Conservation (phyloP, 2,797 vertebrate genomes). For the Cheracebus regulus region DNA sequence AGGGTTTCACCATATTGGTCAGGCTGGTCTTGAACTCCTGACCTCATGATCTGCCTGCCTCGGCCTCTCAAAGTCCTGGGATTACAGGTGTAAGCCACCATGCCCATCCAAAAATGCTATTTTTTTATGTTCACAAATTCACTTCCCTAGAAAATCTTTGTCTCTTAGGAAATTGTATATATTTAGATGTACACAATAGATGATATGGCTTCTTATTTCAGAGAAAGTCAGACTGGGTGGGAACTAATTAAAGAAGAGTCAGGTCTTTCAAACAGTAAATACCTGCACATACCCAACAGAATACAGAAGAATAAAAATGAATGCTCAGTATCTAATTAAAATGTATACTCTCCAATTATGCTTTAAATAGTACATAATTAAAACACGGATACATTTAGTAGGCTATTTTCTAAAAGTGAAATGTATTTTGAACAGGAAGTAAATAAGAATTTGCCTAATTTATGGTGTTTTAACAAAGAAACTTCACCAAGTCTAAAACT, state of each 20-base stretch:
- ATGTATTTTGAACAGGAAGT: constrained; percentile 64
- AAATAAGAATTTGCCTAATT: constrained; percentile 54
- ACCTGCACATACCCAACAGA: not conserved
- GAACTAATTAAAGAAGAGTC: constrained; percentile 75
- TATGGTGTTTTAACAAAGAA: constrained; percentile 54
- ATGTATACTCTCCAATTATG: constrained; percentile 67
- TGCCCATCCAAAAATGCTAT: too few species aligned
- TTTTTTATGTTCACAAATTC: too few species aligned
- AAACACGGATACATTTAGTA: constrained; percentile 69
- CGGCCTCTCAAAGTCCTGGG: too few species aligned
- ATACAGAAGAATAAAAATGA: constrained; percentile 61
- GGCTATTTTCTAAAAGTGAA: constrained; percentile 64
- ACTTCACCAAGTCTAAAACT: constrained; percentile 42
- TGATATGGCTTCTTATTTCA: constrained; percentile 55
- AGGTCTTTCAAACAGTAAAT: constrained; percentile 50
- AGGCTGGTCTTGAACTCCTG: too few species aligned
- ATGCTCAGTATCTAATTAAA: constrained; percentile 70
- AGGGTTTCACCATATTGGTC: too few species aligned
- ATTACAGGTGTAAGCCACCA: too few species aligned
- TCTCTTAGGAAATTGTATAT: too few species aligned
- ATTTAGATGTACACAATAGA: too few species aligned
- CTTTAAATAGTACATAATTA: constrained; percentile 59
- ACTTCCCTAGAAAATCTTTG: too few species aligned
- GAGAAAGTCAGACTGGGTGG: constrained; percentile 67
- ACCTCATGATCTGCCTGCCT: too few species aligned